Base-by-base conservation (phyloP, 2,797 vertebrate genomes). In the Schizothorax lantsangensis region DNA sequence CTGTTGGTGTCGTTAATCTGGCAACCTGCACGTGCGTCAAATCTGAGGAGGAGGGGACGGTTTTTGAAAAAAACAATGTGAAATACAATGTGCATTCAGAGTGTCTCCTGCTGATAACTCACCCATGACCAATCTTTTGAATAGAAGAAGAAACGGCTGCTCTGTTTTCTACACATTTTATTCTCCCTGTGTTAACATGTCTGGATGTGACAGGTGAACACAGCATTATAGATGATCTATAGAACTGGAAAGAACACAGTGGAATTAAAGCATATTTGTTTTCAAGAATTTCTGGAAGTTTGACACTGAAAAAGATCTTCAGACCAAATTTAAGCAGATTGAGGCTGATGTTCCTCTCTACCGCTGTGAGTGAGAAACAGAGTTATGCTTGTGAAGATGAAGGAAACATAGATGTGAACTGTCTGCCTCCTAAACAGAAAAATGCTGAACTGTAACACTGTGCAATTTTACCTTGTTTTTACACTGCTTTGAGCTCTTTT, bases 111-210 rank as follows among this genome's bases (percentile, higher is more conserved):
- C n/a, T n/a, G n/a, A n/a, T n/a, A n/a, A 19, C 69, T 72, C 69
- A 0, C 38, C 38, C 1, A 72, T 72, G 69, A n/a, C 2, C 33
- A 40, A 43, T 0, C 69, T 72, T 12, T 11, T 72, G 38, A 43
- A 43, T 5, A 38, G 10, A 72, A 72, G 8, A 72, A 72, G 23
- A 23, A 38, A 23, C 17, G 9, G 77, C 23, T 81, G 62, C 38
- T 45, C 15, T 4, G 33, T 64, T 45, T 64, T 36, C 62, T 68
- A 7, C 62, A 57, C 15, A 1, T 73, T 81, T 6, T 36, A 87
- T 40, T 47, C 49, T 12, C 38, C 43, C 21, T 62, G 73, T 68
- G 33, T 72, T 23, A 19, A 54, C 64, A 85, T 88, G 87, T 77
- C 84, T 80, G 38, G 1, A 84, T 86, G 38, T 5, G 0, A 14